Percentiles rank a stretch among this genome's conserved stretches.
These are phyloP conservation scores for Papilio machaon DNA, from an alignment of 1,140 invertebrate genomes.

Conservation along the genomic window DNA sequence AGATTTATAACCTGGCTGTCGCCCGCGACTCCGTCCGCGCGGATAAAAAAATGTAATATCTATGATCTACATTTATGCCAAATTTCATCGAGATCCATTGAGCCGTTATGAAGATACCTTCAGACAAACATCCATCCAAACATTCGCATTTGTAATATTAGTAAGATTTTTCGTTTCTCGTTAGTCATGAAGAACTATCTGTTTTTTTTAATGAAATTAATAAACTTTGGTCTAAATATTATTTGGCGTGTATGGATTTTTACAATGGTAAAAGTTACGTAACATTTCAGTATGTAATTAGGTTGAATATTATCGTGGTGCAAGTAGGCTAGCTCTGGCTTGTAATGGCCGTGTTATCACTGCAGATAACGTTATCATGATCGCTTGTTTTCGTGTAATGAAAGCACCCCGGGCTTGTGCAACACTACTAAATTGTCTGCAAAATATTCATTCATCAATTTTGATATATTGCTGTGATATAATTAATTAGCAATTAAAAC, in stretches of 20 bases:
- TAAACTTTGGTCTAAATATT: background rate
- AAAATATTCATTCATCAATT: conserved; percentile 2
- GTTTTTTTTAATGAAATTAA: no score
- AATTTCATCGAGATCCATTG: no score
- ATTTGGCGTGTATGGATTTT: background rate
- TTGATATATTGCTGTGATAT: conserved; percentile 19
- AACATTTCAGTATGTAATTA: conserved; percentile 23
- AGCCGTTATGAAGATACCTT: no score
- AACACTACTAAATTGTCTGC: conserved; percentile 31
- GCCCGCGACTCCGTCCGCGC: no score
- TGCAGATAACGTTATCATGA: conserved; percentile 53
- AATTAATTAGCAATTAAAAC: conserved; percentile 16
- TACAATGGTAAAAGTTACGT: background rate
- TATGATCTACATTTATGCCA: no score
- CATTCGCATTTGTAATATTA: no score
- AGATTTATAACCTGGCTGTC: no score
- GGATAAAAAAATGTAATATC: no score
- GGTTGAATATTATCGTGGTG: conserved; percentile 31
- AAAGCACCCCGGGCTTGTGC: conserved; percentile 44
- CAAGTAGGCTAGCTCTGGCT: conserved; percentile 30
- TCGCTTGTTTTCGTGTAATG: conserved; percentile 64
- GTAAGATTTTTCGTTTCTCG: no score
- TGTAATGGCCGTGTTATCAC: conserved; percentile 43
- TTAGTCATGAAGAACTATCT: no score
- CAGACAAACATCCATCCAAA: no score